phyloP scores from a whole-genome alignment of 1,140 invertebrate species.

The Trichogramma pretiosum region DNA sequence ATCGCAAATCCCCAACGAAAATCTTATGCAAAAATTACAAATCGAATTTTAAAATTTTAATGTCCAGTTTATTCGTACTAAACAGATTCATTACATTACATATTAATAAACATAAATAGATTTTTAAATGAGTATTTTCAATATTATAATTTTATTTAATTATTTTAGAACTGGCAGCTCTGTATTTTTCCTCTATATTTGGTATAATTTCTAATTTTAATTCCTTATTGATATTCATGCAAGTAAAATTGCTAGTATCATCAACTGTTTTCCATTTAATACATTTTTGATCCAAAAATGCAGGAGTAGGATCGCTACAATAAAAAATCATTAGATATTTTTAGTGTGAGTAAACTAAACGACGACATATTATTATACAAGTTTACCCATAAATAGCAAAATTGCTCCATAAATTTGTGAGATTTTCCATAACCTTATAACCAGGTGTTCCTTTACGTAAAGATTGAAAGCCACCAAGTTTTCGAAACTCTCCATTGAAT shows the following conservation, averaged over 20 bases:
- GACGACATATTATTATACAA: neutral
- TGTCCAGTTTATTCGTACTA: too few species aligned
- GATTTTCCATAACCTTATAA: constrained; percentile 3
- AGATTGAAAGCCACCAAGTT: neutral
- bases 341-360: too few species aligned
- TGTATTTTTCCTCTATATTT: too few species aligned
- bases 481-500: constrained; percentile 7
- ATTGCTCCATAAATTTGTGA: constrained; percentile 8
- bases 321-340: too few species aligned
- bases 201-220: neutral
- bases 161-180: too few species aligned
- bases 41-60: too few species aligned
- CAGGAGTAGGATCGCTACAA: neutral
- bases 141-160: too few species aligned
- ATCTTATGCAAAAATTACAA: too few species aligned
- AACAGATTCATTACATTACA: too few species aligned
- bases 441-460: neutral
- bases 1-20: too few species aligned
- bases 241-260: neutral
- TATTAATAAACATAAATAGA: too few species aligned
- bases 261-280: neutral
- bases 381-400: constrained; percentile 6
- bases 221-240: neutral
- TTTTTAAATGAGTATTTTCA: too few species aligned
- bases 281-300: neutral